phyloP scores from a whole-genome alignment of 1,140 invertebrate genomes.

The Bombus consobrinus region DNA sequence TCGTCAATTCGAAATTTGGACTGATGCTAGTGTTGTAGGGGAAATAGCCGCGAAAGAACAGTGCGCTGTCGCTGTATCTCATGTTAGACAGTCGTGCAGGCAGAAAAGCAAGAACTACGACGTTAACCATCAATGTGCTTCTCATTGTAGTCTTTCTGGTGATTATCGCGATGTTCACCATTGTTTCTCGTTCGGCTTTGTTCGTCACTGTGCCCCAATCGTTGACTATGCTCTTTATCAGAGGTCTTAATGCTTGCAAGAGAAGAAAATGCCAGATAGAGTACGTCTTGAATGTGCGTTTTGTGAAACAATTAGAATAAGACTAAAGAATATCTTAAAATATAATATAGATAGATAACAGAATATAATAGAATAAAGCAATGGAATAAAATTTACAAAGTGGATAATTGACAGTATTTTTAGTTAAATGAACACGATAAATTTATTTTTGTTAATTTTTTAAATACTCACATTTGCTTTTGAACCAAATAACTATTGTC shows the following conservation, averaged over 20 bases:
- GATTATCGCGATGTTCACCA: constrained; percentile 44
- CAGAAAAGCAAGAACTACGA: neutral
- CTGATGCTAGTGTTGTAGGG: constrained; percentile 79
- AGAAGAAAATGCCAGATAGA: neutral
- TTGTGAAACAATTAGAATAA: neutral
- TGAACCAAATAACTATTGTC: constrained; percentile 44
- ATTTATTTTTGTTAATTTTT: neutral
- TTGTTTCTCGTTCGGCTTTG: constrained; percentile 4
- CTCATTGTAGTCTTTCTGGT: constrained; percentile 39
- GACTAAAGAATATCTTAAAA: neutral
- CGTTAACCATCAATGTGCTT: constrained; percentile 16
- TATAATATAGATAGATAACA: too few species aligned
- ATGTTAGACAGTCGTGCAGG: neutral
- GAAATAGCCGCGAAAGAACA: constrained; percentile 50
- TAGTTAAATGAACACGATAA: too few species aligned
- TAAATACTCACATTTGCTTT: constrained; percentile 49
- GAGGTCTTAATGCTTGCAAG: constrained; percentile 42
- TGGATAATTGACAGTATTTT: too few species aligned
- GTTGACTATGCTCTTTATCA: constrained; percentile 46
- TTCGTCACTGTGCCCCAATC: constrained; percentile 42
- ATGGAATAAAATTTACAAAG: too few species aligned
- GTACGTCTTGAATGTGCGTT: neutral
- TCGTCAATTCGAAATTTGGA: constrained; percentile 81
- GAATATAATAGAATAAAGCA: too few species aligned
- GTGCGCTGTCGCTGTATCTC: neutral